Percentiles rank a stretch among this genome's conserved stretches.
phyloP scores from a whole-genome alignment of 2,113 vertebrate species.

The Rhinopomastus cyanomelas region DNA sequence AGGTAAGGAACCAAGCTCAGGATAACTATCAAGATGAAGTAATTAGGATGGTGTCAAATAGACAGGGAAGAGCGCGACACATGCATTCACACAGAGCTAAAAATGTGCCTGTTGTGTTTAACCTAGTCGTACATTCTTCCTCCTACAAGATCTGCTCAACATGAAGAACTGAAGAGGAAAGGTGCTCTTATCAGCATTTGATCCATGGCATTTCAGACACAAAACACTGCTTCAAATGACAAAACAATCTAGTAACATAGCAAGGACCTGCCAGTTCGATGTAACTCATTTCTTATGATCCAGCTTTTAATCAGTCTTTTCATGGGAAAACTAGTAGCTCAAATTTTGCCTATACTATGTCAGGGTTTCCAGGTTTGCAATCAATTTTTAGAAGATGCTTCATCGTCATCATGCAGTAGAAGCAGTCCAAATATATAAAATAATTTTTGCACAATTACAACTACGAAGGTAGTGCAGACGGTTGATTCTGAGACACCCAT shows the following conservation, averaged over 20 bases:
- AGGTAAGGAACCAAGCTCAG: neutral
- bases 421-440: neutral
- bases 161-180: neutral
- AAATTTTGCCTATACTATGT: neutral
- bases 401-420: neutral
- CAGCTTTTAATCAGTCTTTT: neutral
- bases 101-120: neutral
- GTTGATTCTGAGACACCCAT: conserved; percentile 6
- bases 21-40: neutral
- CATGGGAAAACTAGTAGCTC: neutral
- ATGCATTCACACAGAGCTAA: neutral
- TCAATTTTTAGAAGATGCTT: neutral
- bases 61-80: neutral
- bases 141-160: neutral
- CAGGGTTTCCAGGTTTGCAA: neutral
- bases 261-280: neutral
- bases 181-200: neutral
- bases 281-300: neutral
- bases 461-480: neutral
- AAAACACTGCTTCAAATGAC: neutral
- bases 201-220: neutral
- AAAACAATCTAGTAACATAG: neutral
- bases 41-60: neutral
- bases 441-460: neutral
- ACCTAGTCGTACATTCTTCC: neutral